A percentile compares a stretch with the other conserved stretches of the same genome.
These are phyloP conservation scores for Lasioglossum malachurum DNA, from an alignment of 2,888 invertebrate genomes.

Conservation along the genomic window DNA sequence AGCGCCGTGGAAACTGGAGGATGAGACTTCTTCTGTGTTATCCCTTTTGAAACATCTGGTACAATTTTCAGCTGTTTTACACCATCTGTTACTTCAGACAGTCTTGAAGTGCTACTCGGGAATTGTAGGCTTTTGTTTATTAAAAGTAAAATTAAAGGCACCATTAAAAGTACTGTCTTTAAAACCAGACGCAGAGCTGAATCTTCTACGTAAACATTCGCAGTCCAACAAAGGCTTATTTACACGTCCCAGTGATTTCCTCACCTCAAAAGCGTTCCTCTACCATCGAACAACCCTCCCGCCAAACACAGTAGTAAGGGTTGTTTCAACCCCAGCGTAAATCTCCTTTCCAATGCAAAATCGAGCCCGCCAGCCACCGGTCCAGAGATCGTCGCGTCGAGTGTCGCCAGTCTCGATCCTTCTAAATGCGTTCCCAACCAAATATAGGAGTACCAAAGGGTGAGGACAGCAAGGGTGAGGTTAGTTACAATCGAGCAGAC, in stretches of 20 bases:
- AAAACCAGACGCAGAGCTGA: not conserved
- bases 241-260: not conserved
- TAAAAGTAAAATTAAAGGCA: not conserved
- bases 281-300: not conserved
- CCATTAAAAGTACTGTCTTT: not conserved
- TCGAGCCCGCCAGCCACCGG: not conserved
- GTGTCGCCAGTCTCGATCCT: not conserved
- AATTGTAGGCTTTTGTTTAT: not conserved
- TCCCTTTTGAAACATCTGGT: not conserved
- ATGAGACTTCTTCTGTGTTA: not conserved
- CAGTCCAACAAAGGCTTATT: not conserved
- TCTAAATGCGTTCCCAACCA: not conserved
- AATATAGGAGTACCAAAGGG: not conserved
- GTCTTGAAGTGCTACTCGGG: not conserved
- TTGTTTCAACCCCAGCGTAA: not conserved
- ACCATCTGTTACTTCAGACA: not conserved
- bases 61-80: not conserved
- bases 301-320: not conserved
- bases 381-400: not conserved
- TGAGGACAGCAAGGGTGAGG: not conserved
- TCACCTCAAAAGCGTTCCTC: not conserved
- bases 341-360: not conserved
- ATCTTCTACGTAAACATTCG: not conserved
- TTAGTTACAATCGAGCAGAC: not conserved
- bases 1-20: not conserved